A percentile compares a stretch with the other conserved stretches of the same genome.
Conservation (phyloP, 1,140 invertebrate genomes). For the Drosophila willistoni region DNA sequence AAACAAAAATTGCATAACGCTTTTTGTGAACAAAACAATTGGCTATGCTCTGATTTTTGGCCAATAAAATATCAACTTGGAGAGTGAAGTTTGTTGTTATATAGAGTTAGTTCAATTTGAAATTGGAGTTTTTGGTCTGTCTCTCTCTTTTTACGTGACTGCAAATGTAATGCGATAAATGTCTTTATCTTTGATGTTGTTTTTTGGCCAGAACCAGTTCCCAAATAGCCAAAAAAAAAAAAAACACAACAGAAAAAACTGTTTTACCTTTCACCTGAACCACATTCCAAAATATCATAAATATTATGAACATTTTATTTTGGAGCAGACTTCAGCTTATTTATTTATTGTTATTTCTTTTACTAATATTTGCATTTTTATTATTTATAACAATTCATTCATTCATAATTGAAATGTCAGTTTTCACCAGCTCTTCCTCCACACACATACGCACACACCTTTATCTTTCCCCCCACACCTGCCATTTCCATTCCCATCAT, state of each 20-base stretch:
- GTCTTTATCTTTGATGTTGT: constrained; percentile 23
- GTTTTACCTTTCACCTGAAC: constrained; percentile 55
- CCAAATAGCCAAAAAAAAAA: not conserved
- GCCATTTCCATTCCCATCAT: not conserved
- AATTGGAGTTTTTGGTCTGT: not conserved
- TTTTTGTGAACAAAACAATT: constrained; percentile 65
- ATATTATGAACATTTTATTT: constrained; percentile 42
- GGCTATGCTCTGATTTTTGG: constrained; percentile 75
- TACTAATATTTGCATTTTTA: constrained; percentile 40
- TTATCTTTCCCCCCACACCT: constrained; percentile 20
- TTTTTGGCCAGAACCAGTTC: constrained; percentile 68
- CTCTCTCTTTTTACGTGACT: constrained; percentile 47
- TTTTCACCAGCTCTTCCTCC: constrained; percentile 15
- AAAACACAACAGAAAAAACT: constrained; percentile 20
- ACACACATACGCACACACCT: constrained; percentile 13
- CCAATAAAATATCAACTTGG: constrained; percentile 58
- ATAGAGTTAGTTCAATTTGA: constrained; percentile 9
- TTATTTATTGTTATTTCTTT: constrained; percentile 19
- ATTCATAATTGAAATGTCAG: constrained; percentile 54
- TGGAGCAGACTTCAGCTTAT: not conserved
- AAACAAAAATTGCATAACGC: constrained; percentile 61
- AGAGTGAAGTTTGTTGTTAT: not conserved
- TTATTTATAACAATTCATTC: constrained; percentile 3
- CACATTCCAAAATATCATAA: constrained; percentile 42
- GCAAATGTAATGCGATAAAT: constrained; percentile 52